These are phyloP conservation scores for Chelonus formosanus DNA, from an alignment of 2,888 invertebrate species.

Conservation along the genomic window DNA sequence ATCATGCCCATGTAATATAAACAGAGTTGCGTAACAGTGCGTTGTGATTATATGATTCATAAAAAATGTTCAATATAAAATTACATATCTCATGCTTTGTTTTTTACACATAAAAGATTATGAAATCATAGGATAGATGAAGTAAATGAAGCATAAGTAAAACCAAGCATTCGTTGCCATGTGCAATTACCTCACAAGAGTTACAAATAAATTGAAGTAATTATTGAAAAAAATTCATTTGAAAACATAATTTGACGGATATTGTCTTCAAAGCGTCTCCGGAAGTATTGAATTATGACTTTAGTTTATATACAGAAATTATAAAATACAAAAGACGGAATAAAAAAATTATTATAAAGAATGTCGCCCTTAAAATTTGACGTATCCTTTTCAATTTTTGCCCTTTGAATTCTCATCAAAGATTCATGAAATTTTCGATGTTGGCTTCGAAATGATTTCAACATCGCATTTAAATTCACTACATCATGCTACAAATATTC, in stretches of 20 bases:
- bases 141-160: neutral
- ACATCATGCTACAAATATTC: conserved; percentile 10
- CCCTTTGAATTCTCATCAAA: neutral
- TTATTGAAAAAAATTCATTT: no score
- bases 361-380: conserved; percentile 11
- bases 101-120: neutral
- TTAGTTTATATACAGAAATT: no score
- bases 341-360: conserved; percentile 13
- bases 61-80: neutral
- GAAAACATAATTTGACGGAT: no score
- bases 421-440: conserved; percentile 3
- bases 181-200: neutral
- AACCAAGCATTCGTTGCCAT: neutral
- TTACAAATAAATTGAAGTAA: neutral
- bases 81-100: conserved; percentile 3
- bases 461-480: neutral
- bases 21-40: neutral
- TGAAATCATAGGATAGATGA: neutral
- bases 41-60: conserved; percentile 3
- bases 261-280: no score
- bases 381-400: neutral
- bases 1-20: neutral
- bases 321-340: no score
- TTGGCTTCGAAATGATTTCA: conserved; percentile 2
- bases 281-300: no score